Evolutionary conservation across 2,797 vertebrate genomes (phyloP), one percentile per base, ranked within the genome.

Genomic region (Varecia variegata): DNA sequence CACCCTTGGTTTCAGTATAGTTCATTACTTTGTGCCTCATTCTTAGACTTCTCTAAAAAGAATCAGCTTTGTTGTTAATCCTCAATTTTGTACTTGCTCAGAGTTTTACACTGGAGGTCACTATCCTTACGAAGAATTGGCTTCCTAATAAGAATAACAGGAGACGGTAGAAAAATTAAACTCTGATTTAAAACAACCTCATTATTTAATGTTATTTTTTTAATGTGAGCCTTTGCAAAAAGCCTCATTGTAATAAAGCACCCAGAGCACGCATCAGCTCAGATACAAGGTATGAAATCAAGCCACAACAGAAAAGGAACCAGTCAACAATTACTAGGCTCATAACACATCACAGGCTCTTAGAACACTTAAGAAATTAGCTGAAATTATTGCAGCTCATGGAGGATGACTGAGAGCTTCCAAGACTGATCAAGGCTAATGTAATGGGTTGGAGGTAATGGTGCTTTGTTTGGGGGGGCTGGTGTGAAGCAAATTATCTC

Each of bases 341-440:
- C 95, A 97, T 97, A 97, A 97, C 97, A 96, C 97, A 98, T 97
- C 96, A 80, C 76, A 93, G 96, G 97, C 97, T 97, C 97, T 98
- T 97, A 97, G 97, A 96, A 97, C 97, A 98, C 97, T 98, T 98
- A 98, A 98, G 96, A 97, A 97, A 98, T 98, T 98, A 98, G 97
- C 97, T 97, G 96, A 93, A 98, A 98, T 98, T 97, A 97, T 89
- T 97, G 97, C 94, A 96, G 95, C 94, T 95, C 96, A 81, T 96
- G 86, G 95, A 96, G 97, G 96, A 95, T 97, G 96, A 98, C 97
- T 96, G 96, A 97, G 93, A 94, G 97, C 96, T 87, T 96, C 96
- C 82, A 96, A 74, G 94, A 88, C 97, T 93, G 97, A 97, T 95
- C 93, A 95, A 96, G 95, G 96, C 95, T 97, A 97, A 97, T 97